Conservation (phyloP, 1,140 invertebrate genomes). For the Neuroterus valhalla region DNA sequence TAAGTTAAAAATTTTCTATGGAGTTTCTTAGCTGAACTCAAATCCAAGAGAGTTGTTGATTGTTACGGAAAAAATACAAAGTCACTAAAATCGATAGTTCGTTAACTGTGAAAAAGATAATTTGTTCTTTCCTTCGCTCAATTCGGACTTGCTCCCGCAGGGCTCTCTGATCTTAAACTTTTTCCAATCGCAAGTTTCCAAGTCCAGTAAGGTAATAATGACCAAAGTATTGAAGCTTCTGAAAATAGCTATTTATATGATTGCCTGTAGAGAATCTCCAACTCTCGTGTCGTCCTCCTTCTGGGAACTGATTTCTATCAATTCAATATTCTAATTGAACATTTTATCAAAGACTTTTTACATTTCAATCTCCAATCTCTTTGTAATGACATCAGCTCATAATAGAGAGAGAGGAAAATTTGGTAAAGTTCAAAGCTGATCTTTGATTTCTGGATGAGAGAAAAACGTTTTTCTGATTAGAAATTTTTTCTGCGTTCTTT, state of each 20-base stretch:
- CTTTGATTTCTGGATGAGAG: neutral
- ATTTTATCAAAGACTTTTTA: too few relatives aligned
- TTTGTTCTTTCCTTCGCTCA: conserved; percentile 26
- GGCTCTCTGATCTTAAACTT: conserved; percentile 13
- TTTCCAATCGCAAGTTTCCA: conserved; percentile 5
- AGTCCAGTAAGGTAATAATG: conserved; percentile 10
- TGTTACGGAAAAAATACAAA: conserved; percentile 9
- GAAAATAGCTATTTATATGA: neutral
- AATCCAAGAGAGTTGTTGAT: conserved; percentile 6
- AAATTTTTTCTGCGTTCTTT: conserved; percentile 1
- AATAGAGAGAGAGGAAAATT: neutral
- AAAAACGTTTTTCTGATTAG: neutral
- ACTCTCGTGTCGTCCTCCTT: neutral
- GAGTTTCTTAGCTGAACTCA: neutral
- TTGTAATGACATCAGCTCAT: neutral
- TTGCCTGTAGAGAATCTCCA: neutral
- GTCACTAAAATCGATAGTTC: conserved; percentile 29
- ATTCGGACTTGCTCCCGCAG: neutral
- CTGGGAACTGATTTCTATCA: neutral
- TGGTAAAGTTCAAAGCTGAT: neutral
- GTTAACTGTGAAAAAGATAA: conserved; percentile 24
- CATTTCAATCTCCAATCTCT: too few relatives aligned
- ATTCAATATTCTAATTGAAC: neutral
- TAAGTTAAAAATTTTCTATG: neutral
- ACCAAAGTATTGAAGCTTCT: conserved; percentile 2